These are phyloP conservation scores for Rutilus rutilus DNA, from an alignment of 2,113 vertebrate species.

Conservation along the genomic window DNA sequence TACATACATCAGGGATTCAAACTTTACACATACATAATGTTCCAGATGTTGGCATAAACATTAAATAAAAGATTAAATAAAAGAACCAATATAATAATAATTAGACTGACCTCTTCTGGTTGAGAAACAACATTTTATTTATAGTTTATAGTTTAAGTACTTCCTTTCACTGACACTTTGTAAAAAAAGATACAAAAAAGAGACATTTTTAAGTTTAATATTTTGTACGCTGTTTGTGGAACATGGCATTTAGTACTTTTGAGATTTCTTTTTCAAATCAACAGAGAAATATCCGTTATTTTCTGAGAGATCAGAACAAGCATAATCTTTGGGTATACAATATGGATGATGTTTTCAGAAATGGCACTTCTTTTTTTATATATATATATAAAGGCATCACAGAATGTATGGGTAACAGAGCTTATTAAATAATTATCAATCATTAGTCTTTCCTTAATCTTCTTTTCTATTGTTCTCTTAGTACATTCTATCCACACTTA, in stretches of 20 bases:
- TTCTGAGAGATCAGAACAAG: background rate
- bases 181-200: background rate
- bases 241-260: background rate
- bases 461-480: background rate
- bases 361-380: background rate
- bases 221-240: background rate
- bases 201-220: background rate
- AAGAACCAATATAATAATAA: background rate
- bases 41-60: too few relatives aligned
- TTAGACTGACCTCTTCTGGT: background rate
- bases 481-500: background rate
- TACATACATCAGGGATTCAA: too few relatives aligned
- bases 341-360: background rate
- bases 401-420: background rate
- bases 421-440: background rate
- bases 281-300: background rate
- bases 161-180: background rate
- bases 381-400: background rate
- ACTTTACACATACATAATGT: too few relatives aligned
- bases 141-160: background rate
- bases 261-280: background rate
- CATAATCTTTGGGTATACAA: background rate
- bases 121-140: background rate
- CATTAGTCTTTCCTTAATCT: background rate
- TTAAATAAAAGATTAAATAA: too few relatives aligned